Percentiles rank a stretch among this genome's conserved stretches.
phyloP scores from a whole-genome alignment of 2,888 invertebrate genomes.

The Philaethria dido region DNA sequence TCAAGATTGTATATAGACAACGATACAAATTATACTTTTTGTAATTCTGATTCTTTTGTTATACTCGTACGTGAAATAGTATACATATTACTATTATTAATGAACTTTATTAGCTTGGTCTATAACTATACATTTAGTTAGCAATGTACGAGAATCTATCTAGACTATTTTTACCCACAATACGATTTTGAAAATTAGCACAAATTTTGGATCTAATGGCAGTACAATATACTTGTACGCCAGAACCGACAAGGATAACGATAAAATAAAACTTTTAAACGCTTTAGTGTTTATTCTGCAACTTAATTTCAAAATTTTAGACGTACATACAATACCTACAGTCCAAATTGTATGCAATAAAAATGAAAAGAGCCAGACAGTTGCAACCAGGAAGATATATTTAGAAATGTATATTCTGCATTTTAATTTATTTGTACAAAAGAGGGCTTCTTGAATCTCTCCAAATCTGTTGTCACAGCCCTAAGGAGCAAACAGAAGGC shows the following conservation, averaged over 20 bases:
- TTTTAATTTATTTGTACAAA: slow-evolving; percentile 10
- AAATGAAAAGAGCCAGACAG: slow-evolving; percentile 16
- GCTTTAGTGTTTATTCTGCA: background rate
- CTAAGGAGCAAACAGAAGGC: slow-evolving; percentile 29
- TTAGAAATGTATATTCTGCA: background rate
- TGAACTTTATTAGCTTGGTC: too few relatives aligned
- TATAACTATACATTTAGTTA: too few relatives aligned
- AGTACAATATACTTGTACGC: too few relatives aligned
- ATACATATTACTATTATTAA: too few relatives aligned
- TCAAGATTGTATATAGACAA: slow-evolving; percentile 29
- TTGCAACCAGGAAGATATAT: background rate
- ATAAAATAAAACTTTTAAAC: too few relatives aligned
- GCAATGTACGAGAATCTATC: too few relatives aligned
- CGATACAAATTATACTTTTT: slow-evolving; percentile 15
- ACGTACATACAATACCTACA: background rate
- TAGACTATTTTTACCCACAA: too few relatives aligned
- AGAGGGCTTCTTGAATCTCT: slow-evolving; percentile 21
- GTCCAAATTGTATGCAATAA: background rate
- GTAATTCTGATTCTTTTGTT: background rate
- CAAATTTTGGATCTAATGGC: too few relatives aligned
- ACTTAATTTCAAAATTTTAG: background rate
- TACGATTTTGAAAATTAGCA: too few relatives aligned
- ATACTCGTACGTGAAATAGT: too few relatives aligned
- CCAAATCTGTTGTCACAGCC: slow-evolving; percentile 23
- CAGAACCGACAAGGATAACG: too few relatives aligned